Percentiles rank a stretch among this genome's conserved stretches.
Conservation (phyloP, 2,888 invertebrate genomes). For the Hirtodrosophila confusa region DNA sequence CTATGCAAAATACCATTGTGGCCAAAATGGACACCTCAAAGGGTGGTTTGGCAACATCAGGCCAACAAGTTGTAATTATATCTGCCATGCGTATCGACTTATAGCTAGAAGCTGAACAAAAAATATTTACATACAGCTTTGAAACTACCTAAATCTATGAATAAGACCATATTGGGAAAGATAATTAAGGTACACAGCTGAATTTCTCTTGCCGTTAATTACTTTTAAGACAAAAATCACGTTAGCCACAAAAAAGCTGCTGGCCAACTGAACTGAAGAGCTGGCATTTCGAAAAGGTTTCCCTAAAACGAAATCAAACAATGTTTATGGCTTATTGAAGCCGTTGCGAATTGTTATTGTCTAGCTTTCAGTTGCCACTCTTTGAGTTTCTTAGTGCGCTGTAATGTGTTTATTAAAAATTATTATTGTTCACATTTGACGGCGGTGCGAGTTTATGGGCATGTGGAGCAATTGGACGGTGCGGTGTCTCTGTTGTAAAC, state of each 20-base stretch:
- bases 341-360: conserved; percentile 64
- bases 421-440: conserved; percentile 63
- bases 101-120: conserved; percentile 28
- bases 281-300: conserved; percentile 60
- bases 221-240: conserved; percentile 42
- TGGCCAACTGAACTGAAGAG: conserved; percentile 16
- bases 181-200: conserved; percentile 46
- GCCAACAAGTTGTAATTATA: neutral
- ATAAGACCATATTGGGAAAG: conserved; percentile 36
- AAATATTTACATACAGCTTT: conserved; percentile 9
- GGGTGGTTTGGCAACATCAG: conserved; percentile 14
- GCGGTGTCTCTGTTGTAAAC: conserved; percentile 48
- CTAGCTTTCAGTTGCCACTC: conserved; percentile 44
- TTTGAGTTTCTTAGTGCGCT: conserved; percentile 46
- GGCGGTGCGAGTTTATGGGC: conserved; percentile 49
- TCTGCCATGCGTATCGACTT: conserved; percentile 2
- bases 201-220: conserved; percentile 59
- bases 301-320: conserved; percentile 12
- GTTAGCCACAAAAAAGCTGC: conserved; percentile 20
- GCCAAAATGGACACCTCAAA: conserved; percentile 25
- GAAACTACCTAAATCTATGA: conserved; percentile 4
- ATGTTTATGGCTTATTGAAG: conserved; percentile 44
- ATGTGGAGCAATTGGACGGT: conserved; percentile 67
- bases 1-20: conserved; percentile 38
- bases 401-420: conserved; percentile 76